Base-by-base conservation (phyloP, 2,888 invertebrate species). In the Nemotelus pantherinus region DNA sequence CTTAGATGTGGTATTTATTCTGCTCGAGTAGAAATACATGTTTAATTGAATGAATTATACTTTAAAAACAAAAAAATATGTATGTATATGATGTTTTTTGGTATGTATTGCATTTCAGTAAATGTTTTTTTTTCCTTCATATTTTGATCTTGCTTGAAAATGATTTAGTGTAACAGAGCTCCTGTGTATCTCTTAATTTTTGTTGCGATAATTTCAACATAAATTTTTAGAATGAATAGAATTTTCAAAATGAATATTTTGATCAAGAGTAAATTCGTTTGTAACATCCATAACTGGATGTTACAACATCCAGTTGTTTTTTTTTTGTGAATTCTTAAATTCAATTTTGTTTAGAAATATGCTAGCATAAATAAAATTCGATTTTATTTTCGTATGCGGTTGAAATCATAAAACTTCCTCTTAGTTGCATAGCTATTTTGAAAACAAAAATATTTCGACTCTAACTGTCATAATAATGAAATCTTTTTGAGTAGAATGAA, bases 1-100 rank as follows among this genome's bases (percentile, higher is more conserved):
- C 25, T 68, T 68, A 68, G 48, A 43, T 68, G 68, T 68, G 68
- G 53, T 68, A 68, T 68, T 68, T 3, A 68, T 68, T 68, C 53
- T 68, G 68, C 68, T 68, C 43, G 63, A 63, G 63, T 63, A 63
- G 63, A 5, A 50, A 39, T 63, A 2, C 7, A 63, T 41, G 39
- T 6, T 63, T 63, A 41, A 6, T 63, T 43, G 9, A 50, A 50
- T 9, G 50, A 9, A 50, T 7, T 50, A 50, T 25, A 25, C 25
- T 25, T 25, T 25, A 25, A 25, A 25, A 25, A 25, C 25, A 25
- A 25, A 25, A 25, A 25, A 25, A 25, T 25, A 25, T 25, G 25
- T 25, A 25, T 25, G 25, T 25, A 25, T 25, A 50, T 5, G 9
- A 9, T 50, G 50, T 1, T 50, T 50, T 50, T 7, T 50, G 6